Conservation (phyloP, 2,113 vertebrate genomes). For the Solenodon paradoxus region DNA sequence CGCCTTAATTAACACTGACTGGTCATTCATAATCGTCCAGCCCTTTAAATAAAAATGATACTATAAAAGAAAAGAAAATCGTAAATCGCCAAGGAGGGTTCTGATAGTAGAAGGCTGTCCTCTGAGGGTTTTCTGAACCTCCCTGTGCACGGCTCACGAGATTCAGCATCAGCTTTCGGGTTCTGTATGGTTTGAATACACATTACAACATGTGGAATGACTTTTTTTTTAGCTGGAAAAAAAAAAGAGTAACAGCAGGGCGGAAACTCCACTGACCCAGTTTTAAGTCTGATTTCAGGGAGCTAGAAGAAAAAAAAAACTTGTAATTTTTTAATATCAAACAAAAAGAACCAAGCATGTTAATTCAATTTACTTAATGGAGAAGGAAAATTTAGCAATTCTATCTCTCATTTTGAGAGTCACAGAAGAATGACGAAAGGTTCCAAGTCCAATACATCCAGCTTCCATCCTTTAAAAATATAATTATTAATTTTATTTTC, state of each 20-base stretch:
- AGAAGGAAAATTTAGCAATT: slow-evolving; percentile 28
- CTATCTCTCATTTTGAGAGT: slow-evolving; percentile 25
- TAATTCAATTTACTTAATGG: slow-evolving; percentile 23
- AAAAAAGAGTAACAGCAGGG: no score
- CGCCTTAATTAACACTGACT: not conserved
- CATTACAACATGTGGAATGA: not conserved
- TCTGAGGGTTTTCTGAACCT: not conserved
- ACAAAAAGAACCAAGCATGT: not conserved
- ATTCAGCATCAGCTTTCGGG: not conserved
- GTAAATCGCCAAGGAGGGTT: not conserved
- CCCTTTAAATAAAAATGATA: not conserved
- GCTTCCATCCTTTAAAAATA: slow-evolving; percentile 51
- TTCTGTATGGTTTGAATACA: not conserved
- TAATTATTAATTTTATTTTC: slow-evolving; percentile 67
- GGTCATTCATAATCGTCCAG: not conserved
- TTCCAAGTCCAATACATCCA: slow-evolving; percentile 61
- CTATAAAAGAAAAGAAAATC: not conserved
- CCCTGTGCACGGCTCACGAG: not conserved
- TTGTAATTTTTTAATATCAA: slow-evolving; percentile 39
- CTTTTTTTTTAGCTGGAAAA: not conserved
- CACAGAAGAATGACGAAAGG: not conserved
- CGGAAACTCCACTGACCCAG: not conserved
- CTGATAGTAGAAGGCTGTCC: not conserved
- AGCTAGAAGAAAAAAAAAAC: not conserved
- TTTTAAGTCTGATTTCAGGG: slow-evolving; percentile 21